Base-by-base conservation (phyloP, 1,140 invertebrate genomes). In the Hypsibius dujardini region DNA sequence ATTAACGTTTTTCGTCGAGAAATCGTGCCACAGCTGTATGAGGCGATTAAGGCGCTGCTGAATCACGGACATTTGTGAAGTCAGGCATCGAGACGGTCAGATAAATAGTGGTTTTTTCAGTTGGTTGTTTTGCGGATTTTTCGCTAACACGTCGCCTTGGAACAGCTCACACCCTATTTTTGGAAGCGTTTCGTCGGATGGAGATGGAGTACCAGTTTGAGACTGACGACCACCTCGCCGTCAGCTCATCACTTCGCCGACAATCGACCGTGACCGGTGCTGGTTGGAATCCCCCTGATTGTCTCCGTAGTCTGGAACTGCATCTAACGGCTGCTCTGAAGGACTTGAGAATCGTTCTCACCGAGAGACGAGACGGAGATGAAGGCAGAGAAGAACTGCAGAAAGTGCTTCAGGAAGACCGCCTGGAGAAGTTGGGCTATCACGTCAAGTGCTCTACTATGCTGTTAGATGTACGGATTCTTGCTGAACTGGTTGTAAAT, bases 371-470 rank as follows among this genome's bases (percentile, higher is more conserved):
- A 56, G 42, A 42, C 12, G 12, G 62, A 15, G 42, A 12, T 67
- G 62, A 42, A 15, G 42, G 45, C 12, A 56, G n/a, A n/a, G 50
- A 56, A 7, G 62, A 67, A 67, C 62, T 67, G 62, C 12, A 67
- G 42, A 67, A 67, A 67, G 62, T 67, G 12, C 3, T 42, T 7
- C 62, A 67, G 62, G 12, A 15, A 42, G 62, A 67, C 45, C 12
- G 12, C 3, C 7, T 67, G 62, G 62, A 67, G 62, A 67, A 67
- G 62, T 42, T 67, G 62, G 62, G 62, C 45, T 67, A 67, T 45
- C 62, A 67, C 42, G 42, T 67, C 12, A 67, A 67, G 42, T 67
- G 62, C 45, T 67, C 12, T 42, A 67, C 12, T 7, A 12, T 67
- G 12, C 42, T 67, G 42, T 42, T 67, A 3, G 62, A 67, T 67